A percentile compares a stretch with the other conserved stretches of the same genome.
Evolutionary conservation across 2,797 vertebrate genomes (phyloP).

Genomic region (Sarcoramphus papa): DNA sequence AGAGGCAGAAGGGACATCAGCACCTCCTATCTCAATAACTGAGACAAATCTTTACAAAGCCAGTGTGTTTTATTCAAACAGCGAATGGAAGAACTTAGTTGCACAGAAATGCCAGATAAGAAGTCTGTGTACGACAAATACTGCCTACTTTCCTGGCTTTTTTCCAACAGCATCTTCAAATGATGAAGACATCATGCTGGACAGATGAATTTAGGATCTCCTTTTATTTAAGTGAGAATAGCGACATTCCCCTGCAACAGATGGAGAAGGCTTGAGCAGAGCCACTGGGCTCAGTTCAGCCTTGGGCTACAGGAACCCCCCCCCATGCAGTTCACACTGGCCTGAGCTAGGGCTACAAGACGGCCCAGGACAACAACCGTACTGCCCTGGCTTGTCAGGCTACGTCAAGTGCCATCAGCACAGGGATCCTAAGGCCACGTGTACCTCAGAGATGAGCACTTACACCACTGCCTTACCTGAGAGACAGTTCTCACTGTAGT

Average conservation of each 20-base stretch:
- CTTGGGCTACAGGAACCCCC: too few species aligned
- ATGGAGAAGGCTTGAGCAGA: not conserved
- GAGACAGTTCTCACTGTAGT: not conserved
- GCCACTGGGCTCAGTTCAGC: not conserved
- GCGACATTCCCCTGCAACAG: not conserved
- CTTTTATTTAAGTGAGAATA: not conserved
- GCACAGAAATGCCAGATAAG: not conserved
- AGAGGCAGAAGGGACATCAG: not conserved
- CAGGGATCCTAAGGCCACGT: not conserved
- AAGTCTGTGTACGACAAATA: not conserved
- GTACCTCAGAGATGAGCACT: not conserved
- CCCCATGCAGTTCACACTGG: not conserved
- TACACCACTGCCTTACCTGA: not conserved
- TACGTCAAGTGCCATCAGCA: too few species aligned
- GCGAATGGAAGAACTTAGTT: not conserved
- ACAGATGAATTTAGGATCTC: not conserved
- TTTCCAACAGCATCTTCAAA: not conserved
- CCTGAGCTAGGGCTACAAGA: not conserved
- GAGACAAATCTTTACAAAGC: not conserved
- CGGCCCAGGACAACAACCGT: rapidly evolving
- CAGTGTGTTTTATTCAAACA: not conserved
- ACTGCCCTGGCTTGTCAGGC: not conserved
- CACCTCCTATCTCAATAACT: not conserved
- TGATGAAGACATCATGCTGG: not conserved
- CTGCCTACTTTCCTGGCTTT: not conserved